Conservation (phyloP, 2,888 invertebrate species). For the Chrysodeixis includens region DNA sequence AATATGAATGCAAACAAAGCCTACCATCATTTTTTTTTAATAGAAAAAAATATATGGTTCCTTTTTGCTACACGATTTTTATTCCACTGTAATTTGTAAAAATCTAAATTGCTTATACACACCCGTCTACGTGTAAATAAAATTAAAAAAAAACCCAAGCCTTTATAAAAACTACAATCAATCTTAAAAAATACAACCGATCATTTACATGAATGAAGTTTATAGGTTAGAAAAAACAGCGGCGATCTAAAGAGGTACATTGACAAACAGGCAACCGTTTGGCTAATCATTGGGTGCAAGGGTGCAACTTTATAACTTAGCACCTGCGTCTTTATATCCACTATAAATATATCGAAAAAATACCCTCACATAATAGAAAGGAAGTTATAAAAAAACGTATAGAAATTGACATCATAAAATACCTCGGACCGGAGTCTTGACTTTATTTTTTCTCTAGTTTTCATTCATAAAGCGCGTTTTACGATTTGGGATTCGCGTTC, state of each 20-base stretch:
- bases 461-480: conserved; percentile 76
- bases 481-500: conserved; percentile 52
- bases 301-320: conserved; percentile 76
- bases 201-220: conserved; percentile 60
- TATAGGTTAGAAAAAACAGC: conserved; percentile 66
- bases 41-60: no score
- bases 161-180: conserved; percentile 54
- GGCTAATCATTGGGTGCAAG: conserved; percentile 82
- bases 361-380: conserved; percentile 75
- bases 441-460: conserved; percentile 70
- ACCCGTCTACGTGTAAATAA: conserved; percentile 28
- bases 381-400: conserved; percentile 82
- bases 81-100: background rate
- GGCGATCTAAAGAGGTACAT: conserved; percentile 70
- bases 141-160: conserved; percentile 25
- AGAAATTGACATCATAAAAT: conserved; percentile 77
- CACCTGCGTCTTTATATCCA: conserved; percentile 85
- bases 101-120: background rate
- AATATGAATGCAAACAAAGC: no score
- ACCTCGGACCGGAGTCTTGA: conserved; percentile 72
- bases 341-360: conserved; percentile 66
- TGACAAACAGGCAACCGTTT: conserved; percentile 76
- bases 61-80: no score
- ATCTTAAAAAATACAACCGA: conserved; percentile 56
- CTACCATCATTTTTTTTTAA: no score